Conservation (phyloP, 2,113 vertebrate genomes). For the Scomber colias region DNA sequence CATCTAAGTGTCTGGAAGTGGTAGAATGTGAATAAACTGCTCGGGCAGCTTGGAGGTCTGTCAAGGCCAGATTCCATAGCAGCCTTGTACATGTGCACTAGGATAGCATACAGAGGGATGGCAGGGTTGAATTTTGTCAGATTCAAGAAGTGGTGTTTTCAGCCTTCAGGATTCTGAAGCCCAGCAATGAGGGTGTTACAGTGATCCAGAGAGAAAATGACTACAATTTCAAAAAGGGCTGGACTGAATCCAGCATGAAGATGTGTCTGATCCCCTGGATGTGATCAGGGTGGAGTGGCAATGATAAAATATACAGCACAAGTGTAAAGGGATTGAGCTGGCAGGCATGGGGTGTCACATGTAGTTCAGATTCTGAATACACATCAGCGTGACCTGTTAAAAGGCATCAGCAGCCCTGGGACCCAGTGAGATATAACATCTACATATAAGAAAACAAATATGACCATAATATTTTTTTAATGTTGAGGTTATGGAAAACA, state of each 20-base stretch:
- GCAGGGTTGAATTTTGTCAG: not conserved
- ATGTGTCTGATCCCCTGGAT: slow-evolving; percentile 3
- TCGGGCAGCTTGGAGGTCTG: slow-evolving; percentile 9
- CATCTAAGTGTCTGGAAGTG: slow-evolving; percentile 2
- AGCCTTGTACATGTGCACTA: not conserved
- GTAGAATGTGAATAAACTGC: slow-evolving; percentile 12
- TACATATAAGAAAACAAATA: too few relatives aligned
- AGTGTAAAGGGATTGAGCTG: too few relatives aligned
- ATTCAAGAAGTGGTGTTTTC: not conserved
- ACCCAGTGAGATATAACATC: too few relatives aligned
- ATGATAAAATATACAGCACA: not conserved
- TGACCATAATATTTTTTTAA: too few relatives aligned
- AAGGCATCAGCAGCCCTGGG: too few relatives aligned
- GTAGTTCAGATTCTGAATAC: too few relatives aligned
- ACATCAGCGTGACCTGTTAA: too few relatives aligned
- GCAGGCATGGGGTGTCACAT: too few relatives aligned
- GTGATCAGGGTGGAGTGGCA: not conserved
- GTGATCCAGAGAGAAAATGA: not conserved
- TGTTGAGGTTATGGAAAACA: too few relatives aligned
- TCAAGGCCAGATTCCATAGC: not conserved
- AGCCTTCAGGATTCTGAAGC: not conserved
- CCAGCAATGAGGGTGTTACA: not conserved
- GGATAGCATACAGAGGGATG: not conserved
- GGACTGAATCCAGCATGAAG: not conserved
- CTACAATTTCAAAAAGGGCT: not conserved